These are phyloP conservation scores for Salticus scenicus DNA, from an alignment of 2,888 invertebrate species.

Conservation along the genomic window DNA sequence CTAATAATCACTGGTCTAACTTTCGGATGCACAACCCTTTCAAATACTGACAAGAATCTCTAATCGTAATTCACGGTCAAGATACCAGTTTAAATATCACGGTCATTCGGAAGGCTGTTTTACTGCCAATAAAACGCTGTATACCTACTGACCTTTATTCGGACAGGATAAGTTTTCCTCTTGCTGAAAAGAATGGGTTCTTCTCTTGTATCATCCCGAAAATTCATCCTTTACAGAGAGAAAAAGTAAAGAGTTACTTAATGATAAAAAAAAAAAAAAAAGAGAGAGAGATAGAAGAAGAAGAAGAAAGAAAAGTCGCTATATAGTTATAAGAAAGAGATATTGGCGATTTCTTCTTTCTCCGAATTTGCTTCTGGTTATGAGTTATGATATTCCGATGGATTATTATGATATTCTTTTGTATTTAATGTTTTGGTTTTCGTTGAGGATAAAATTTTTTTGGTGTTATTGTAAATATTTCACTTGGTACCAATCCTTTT, in stretches of 20 bases:
- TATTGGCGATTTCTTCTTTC: too few relatives aligned
- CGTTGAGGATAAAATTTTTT: too few relatives aligned
- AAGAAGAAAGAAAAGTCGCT: too few relatives aligned
- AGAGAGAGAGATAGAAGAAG: too few relatives aligned
- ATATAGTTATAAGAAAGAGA: too few relatives aligned
- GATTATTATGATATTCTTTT: too few relatives aligned
- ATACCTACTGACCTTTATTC: constrained; percentile 63
- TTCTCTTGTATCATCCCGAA: constrained; percentile 7
- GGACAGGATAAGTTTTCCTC: constrained; percentile 8
- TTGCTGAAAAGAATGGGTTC: neutral
- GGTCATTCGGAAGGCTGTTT: neutral
- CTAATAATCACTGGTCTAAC: neutral
- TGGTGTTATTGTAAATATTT: too few relatives aligned
- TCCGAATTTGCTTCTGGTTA: too few relatives aligned
- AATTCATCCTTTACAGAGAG: neutral
- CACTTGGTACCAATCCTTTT: too few relatives aligned
- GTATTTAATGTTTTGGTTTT: too few relatives aligned
- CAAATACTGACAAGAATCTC: neutral
- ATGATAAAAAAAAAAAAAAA: too few relatives aligned
- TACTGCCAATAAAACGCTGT: constrained; percentile 35
- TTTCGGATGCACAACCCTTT: neutral
- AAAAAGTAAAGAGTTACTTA: neutral
- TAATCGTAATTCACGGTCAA: constrained; percentile 50
- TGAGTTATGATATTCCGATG: too few relatives aligned
- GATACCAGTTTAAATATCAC: constrained; percentile 54